Base-by-base conservation (phyloP, 2,113 vertebrate species). In the Psittacus erithacus region DNA sequence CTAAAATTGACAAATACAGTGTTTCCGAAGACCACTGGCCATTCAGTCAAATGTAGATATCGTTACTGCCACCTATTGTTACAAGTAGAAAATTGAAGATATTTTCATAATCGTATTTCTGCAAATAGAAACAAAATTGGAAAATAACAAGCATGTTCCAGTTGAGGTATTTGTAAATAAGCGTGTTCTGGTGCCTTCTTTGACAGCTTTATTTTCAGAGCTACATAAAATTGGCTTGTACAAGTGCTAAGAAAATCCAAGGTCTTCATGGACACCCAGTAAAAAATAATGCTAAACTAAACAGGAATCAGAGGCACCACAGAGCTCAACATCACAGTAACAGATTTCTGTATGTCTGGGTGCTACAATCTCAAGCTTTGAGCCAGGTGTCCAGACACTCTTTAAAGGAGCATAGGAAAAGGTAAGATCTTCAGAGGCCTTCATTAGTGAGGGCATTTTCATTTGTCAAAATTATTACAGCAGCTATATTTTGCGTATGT, bases 1-100 rank as follows among this genome's bases (percentile, higher is more conserved):
- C 2, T 80, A 65, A 81, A 84, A 55, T 22, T 27, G 33, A 13
- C 16, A 71, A 38, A 44, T 25, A 11, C 7, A 46, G 13, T 17
- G 41, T 86, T 96, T 83, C 76, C 70, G 82, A 87, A 70, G 47
- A 57, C 88, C 39, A 62, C 57, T 46, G 77, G 31, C 38, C 80
- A 19, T 41, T 50, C 64, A 64, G 52, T 23, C 17, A 90, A 55
- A 93, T 92, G 57, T 65, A 91, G 96, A 71, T 97, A 92, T 93
- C 92, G 33, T 86, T 93, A 95, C 95, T 96, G 96, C 96, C 96
- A 97, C 92, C 96, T 97, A 94, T 96, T 93, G 96, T 82, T 94
- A 62, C 20, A 84, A 91, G 23, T 20, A 64, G 31, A 82, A 62
- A 95, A 96, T 3, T 94, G 80, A 92, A 96, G 22, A 47, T 71